A percentile compares a stretch with the other conserved stretches of the same genome.
These are phyloP conservation scores for Xerus rutilus DNA, from an alignment of 2,797 vertebrate species.

Conservation along the genomic window DNA sequence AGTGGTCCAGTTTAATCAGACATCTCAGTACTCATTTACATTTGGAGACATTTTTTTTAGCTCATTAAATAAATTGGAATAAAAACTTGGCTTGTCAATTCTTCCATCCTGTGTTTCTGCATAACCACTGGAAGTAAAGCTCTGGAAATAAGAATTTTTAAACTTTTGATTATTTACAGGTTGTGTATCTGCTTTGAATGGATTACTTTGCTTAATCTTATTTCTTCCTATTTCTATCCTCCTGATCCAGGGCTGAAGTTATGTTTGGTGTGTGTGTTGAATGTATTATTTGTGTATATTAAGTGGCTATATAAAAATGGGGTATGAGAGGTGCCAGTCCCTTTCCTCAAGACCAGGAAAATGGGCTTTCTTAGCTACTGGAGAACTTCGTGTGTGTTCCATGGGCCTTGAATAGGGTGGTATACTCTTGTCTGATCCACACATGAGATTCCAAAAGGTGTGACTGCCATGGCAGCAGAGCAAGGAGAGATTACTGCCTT, in stretches of 20 bases:
- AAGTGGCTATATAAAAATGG: neutral
- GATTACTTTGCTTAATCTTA: neutral
- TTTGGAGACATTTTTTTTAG: constrained; percentile 57
- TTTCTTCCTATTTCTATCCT: neutral
- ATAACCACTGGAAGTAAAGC: constrained; percentile 57
- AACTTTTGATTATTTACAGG: constrained; percentile 24
- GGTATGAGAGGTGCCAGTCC: accelerated
- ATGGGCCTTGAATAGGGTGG: neutral
- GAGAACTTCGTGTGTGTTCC: neutral
- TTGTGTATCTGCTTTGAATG: neutral
- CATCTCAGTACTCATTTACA: constrained; percentile 56
- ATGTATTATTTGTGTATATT: neutral
- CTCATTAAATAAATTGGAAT: constrained; percentile 79
- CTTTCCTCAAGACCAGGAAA: neutral
- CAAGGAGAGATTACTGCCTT: neutral
- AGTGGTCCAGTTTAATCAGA: constrained; percentile 74
- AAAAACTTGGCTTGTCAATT: constrained; percentile 69
- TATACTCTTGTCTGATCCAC: neutral
- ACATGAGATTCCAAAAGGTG: neutral
- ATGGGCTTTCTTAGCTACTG: neutral
- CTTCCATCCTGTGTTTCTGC: constrained; percentile 55
- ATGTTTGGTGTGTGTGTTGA: neutral
- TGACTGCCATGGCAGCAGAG: neutral
- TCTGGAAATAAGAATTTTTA: constrained; percentile 54
- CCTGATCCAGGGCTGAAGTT: neutral